Percentiles rank a stretch among this genome's conserved stretches.
Conservation (phyloP, 2,888 invertebrate genomes). For the Lithophane semibrunnea region DNA sequence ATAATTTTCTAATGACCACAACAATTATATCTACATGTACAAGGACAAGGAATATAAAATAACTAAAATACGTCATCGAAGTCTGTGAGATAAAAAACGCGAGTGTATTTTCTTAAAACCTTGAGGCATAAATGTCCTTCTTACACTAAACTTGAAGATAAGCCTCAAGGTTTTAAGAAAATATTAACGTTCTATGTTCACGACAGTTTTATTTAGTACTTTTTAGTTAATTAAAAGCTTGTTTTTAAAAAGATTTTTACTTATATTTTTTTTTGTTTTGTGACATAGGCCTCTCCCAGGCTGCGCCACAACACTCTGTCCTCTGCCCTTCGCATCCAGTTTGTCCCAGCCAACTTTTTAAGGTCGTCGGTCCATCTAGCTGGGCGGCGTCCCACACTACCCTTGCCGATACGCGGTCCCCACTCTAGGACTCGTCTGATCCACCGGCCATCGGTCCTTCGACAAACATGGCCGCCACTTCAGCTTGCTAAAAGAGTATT, state of each 20-base stretch:
- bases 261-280: too few species aligned
- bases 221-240: too few species aligned
- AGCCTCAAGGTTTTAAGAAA: too few species aligned
- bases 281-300: too few species aligned
- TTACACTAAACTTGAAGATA: too few species aligned
- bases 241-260: too few species aligned
- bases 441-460: background rate
- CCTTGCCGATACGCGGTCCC: background rate
- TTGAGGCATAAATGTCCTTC: too few species aligned
- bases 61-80: background rate
- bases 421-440: background rate
- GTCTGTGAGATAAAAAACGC: background rate
- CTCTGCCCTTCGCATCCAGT: background rate
- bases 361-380: background rate
- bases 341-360: background rate
- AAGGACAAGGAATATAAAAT: conserved; percentile 2
- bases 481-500: background rate
- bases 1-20: conserved; percentile 24
- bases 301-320: background rate
- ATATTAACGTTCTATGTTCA: too few species aligned
- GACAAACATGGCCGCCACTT: background rate
- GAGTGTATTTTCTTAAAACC: too few species aligned
- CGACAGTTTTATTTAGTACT: too few species aligned
- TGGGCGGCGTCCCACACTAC: background rate
- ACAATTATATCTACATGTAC: background rate